Evolutionary conservation across 2,888 invertebrate species (phyloP), one percentile per base, ranked within the genome.

Genomic region (Lamellibrachia columna): DNA sequence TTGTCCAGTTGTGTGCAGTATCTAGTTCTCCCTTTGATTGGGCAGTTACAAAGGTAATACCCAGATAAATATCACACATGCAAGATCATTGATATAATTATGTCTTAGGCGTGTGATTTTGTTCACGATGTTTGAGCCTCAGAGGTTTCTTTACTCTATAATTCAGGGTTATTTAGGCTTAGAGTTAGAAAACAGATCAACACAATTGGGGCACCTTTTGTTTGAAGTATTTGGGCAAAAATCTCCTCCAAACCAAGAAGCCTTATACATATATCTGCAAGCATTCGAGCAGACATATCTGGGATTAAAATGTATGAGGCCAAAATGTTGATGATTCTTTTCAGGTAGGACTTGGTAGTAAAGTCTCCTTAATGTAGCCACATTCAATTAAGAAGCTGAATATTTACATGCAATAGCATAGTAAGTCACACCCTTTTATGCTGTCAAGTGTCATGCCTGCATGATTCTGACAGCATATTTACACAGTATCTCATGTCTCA

Each of bases 361-460:
- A 22, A 22, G n/a, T 22, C 75, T 22, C 4, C 22, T 75, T 75
- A 6, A 75, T 22, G 0, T 75, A n/a, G n/a, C n/a, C 15, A 75
- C 15, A 75, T 22, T n/a, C 15, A 75, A 4, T 6, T 75, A 15
- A 75, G 22, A 75, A 15, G 15, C n/a, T 75, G 75, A 22, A 75
- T 6, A 15, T 75, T 22, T 75, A 22, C 75, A 75, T n/a, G n/a
- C 75, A 11, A 4, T 22, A 75, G 75, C 0, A 6, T 75, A 75
- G n/a, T 75, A 75, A 75, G 75, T 75, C 75, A 75, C n/a, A 75
- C 75, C 75, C 75, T 75, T 22, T 75, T 75, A 75, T 75, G 22
- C 22, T 75, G 75, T 75, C 75, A 75, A 75, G 75, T 75, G 75
- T 75, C n/a, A 75, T 75, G 22, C 6, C 6, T 75, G 15, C 75